These are phyloP conservation scores for Macrocentrus cingulum DNA, from an alignment of 1,140 invertebrate species.

Conservation along the genomic window DNA sequence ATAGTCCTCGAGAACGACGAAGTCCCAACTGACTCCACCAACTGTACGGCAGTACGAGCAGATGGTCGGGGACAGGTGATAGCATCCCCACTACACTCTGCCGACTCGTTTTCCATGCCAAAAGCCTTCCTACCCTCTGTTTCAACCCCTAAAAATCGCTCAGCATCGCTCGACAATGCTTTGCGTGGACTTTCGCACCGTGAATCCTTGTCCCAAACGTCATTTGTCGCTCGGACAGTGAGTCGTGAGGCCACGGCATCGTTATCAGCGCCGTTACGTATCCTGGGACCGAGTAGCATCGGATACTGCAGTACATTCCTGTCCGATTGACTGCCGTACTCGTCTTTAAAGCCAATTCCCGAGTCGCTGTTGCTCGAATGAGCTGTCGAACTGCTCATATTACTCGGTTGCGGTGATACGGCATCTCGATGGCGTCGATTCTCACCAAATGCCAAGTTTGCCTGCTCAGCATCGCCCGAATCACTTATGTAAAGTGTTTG, in stretches of 20 bases:
- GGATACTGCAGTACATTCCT: conserved; percentile 62
- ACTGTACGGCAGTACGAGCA: conserved; percentile 34
- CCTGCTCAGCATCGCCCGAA: conserved; percentile 37
- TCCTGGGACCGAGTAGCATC: not conserved
- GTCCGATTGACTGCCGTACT: conserved; percentile 79
- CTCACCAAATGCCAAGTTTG: conserved; percentile 44
- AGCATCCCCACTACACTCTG: conserved; percentile 34
- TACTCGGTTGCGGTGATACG: conserved; percentile 80
- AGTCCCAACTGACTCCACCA: conserved; percentile 40
- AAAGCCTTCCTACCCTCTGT: conserved; percentile 27
- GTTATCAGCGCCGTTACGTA: too few species aligned
- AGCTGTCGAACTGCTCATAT: conserved; percentile 77
- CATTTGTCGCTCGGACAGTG: not conserved
- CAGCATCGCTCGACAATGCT: conserved; percentile 17
- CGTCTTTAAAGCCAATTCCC: conserved; percentile 89
- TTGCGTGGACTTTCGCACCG: conserved; percentile 3
- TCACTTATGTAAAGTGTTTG: conserved; percentile 59
- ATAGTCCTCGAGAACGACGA: conserved; percentile 39
- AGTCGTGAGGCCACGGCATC: not conserved
- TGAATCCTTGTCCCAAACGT: too few species aligned
- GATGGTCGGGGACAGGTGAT: conserved; percentile 47
- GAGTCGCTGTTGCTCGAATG: conserved; percentile 93
- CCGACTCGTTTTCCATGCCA: not conserved
- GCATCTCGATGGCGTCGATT: conserved; percentile 54
- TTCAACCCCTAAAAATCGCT: conserved; percentile 29